Evolutionary conservation across 2,113 vertebrate genomes (phyloP).

Genomic region (Pluvialis apricaria): DNA sequence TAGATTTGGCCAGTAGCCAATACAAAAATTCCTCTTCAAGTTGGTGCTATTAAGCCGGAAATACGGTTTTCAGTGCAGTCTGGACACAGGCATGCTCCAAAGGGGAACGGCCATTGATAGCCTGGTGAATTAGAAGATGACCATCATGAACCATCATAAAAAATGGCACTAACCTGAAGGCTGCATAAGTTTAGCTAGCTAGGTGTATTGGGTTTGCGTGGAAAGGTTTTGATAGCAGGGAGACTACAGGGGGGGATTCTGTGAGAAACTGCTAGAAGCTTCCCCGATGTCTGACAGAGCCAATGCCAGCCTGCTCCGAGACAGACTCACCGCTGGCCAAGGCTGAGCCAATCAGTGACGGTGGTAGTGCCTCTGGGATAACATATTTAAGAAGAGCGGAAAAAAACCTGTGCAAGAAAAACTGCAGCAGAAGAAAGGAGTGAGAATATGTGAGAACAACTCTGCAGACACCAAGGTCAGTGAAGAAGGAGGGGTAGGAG

Average conservation of each 20-base stretch:
- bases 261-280: not conserved
- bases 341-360: not conserved
- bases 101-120: not conserved
- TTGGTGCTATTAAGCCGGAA: not conserved
- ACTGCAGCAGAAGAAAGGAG: not conserved
- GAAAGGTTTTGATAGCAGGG: not conserved
- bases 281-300: not conserved
- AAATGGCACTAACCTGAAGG: not conserved
- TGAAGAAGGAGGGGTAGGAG: not conserved
- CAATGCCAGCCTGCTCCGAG: not conserved
- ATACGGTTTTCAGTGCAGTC: not conserved
- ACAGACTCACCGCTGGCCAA: not conserved
- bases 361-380: not conserved
- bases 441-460: not conserved
- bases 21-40: slow-evolving; percentile 17
- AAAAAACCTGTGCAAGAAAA: not conserved
- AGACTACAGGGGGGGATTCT: not conserved
- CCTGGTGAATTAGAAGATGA: slow-evolving; percentile 18
- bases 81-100: not conserved
- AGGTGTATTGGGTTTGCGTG: not conserved
- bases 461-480: not conserved
- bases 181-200: not conserved
- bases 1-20: slow-evolving; percentile 29
- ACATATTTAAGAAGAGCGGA: not conserved
- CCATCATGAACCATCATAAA: not conserved